Evolutionary conservation across 2,797 vertebrate species (phyloP), one percentile per base, ranked within the genome.

Genomic region (Chaunax sp.): DNA sequence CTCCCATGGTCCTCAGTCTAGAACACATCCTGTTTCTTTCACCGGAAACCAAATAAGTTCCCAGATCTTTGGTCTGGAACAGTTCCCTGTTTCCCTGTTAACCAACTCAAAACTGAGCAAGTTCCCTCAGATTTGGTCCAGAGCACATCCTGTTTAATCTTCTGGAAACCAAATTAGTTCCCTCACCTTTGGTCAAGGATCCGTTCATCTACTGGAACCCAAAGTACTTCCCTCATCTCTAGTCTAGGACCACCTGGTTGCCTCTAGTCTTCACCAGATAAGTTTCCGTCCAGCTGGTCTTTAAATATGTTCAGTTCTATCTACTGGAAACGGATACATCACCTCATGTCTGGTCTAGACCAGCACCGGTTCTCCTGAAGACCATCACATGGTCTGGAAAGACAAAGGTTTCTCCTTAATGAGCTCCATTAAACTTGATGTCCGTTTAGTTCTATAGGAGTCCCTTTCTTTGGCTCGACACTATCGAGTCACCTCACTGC

Each of bases 351-450:
- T 15, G 30, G 28, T 28, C 59, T 23, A 55, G 33, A 72, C 57
- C 33, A 18, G 37, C 57, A 41, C 13, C 35, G 7, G 10, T 12
- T 37, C 35, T 37, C 35, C 52, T 13, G 47, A 50, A 43, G 69
- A 69, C 74, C 47, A 69, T 50, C 6, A 50, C 4, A 28, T 64
- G 71, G 64, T 82, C 52, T 64, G 51, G 16, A 33, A 57, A 22
- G 43, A 20, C 64, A 40, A 72, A 52, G 52, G 43, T 79, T 12
- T 37, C 35, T 37, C 35, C 52, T 13, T 44, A 50, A 54, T n/a
- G 28, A 64, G 8, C 52, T 55, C 37, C 35, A 19, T 56, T 6
- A 30, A 30, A 9, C 28, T 30, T 2, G 28, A 9, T 30, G 28
- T 30, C 28, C 28, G 9, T 30, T 30, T 30, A 30, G 28, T 30